These are phyloP conservation scores for Telenomus remus DNA, from an alignment of 1,140 invertebrate genomes.

Conservation along the genomic window DNA sequence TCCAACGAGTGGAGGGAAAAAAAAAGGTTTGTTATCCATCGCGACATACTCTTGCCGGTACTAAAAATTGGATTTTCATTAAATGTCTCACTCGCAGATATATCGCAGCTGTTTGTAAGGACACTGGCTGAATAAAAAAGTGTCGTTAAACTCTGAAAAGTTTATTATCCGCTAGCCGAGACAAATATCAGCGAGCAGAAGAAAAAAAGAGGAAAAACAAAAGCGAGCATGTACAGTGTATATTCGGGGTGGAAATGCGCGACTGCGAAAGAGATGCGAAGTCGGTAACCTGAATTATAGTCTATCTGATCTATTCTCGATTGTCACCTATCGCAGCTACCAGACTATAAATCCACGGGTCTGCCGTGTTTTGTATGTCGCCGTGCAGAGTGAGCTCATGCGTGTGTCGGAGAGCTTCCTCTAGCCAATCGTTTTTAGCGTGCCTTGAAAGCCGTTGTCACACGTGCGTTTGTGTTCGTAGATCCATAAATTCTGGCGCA, in stretches of 20 bases:
- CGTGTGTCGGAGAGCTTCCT: conserved; percentile 50
- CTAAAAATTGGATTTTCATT: conserved; percentile 13
- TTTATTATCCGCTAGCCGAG: conserved; percentile 38
- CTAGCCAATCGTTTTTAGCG: conserved; percentile 50
- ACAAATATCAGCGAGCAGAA: conserved; percentile 41
- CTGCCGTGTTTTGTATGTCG: conserved; percentile 52
- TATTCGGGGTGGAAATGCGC: conserved; percentile 44
- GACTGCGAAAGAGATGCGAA: conserved; percentile 27
- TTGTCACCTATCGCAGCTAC: conserved; percentile 57
- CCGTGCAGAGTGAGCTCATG: conserved; percentile 36
- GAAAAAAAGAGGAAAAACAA: conserved; percentile 51
- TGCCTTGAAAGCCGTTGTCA: conserved; percentile 26
- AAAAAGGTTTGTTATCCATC: too few relatives aligned
- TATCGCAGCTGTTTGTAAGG: conserved; percentile 4
- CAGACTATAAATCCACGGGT: conserved; percentile 48
- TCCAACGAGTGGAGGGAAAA: too few relatives aligned
- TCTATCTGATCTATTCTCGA: conserved; percentile 57
- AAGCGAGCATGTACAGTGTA: conserved; percentile 42
- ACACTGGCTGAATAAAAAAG: conserved; percentile 14
- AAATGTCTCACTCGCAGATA: conserved; percentile 9
- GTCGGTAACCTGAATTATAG: conserved; percentile 56
- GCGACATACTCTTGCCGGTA: not conserved
- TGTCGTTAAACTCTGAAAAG: conserved; percentile 41
- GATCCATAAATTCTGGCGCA: conserved; percentile 55
- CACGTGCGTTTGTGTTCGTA: conserved; percentile 51